Percentiles rank a stretch among this genome's conserved stretches.
Evolutionary conservation across 1,140 invertebrate species (phyloP).

Genomic region (Listronotus oregonensis): DNA sequence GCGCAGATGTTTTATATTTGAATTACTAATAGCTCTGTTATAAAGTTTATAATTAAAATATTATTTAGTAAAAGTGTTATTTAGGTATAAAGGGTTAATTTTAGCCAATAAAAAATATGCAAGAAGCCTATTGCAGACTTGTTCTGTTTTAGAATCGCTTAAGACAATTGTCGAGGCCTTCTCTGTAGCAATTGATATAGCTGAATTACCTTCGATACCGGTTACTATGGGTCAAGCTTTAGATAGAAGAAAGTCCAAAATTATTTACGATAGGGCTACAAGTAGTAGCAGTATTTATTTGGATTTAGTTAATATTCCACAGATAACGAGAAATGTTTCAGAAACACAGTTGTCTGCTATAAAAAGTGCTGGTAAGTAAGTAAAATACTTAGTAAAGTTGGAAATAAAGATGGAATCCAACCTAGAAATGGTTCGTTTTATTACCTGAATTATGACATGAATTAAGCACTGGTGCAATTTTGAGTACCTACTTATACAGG

Average conservation of each 20-base stretch:
- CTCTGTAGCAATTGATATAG: constrained; percentile 77
- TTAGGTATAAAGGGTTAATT: too few species aligned
- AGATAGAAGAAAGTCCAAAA: constrained; percentile 76
- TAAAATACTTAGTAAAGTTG: too few species aligned
- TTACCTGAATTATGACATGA: too few species aligned
- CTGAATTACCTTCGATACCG: constrained; percentile 64
- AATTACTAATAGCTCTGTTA: too few species aligned
- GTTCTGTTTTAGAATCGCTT: constrained; percentile 74
- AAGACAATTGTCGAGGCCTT: constrained; percentile 87
- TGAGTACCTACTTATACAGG: too few species aligned
- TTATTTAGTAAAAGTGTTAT: too few species aligned
- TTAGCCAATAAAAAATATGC: too few species aligned
- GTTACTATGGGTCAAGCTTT: constrained; percentile 70
- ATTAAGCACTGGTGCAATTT: too few species aligned
- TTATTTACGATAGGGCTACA: constrained; percentile 59
- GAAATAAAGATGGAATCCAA: too few species aligned
- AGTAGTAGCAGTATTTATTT: constrained; percentile 59
- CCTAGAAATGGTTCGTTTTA: neutral
- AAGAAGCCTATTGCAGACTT: too few species aligned
- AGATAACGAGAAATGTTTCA: constrained; percentile 67
- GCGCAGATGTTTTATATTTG: too few species aligned
- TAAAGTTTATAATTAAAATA: too few species aligned
- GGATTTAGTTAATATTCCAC: constrained; percentile 62
- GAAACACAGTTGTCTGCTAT: constrained; percentile 67
- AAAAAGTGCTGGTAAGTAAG: constrained; percentile 65